Base-by-base conservation (phyloP, 2,888 invertebrate genomes). In the Hesperia comma region DNA sequence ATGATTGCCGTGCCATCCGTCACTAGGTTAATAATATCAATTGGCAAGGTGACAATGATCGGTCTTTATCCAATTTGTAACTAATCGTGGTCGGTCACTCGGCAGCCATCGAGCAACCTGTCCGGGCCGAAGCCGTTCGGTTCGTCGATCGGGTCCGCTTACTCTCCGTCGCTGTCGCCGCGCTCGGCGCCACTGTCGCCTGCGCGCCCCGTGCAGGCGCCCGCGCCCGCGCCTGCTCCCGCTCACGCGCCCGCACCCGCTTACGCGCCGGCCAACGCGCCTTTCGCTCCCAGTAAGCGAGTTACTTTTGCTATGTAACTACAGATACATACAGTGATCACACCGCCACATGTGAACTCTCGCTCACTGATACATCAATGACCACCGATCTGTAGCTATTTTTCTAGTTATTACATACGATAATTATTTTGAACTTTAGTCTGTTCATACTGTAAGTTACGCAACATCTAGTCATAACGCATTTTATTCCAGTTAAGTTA, bases 71-170 rank as follows among this genome's bases (percentile, higher is more conserved):
- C n/a, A 53, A 4, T 2, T 6, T 19, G 14, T n/a, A n/a, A 51
- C 15, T 57, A 21, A 57, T 56, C 26, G 15, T 58, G 26, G 6
- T 56, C 15, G 49, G 15, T 63, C 21, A 56, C 21, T 7, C 53
- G 10, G 21, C 83, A 94, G 93, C 91, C 93, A 19, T 90, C 91
- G 19, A 93, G 90, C 82, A 92, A 93, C 76, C 75, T 93, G 71
- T 93, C 94, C 43, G 94, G 94, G 3, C 95, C 95, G 49, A 94
- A 94, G 81, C 95, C 95, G 32, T 95, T 95, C 79, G 93, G 93
- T 49, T 94, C 94, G 33, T 94, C 94, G 8, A 82, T 94, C 64
- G 94, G 94, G 4, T 94, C 94, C 21, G 88, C 90, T 69, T 90
- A 90, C 72, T 93, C 93, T 63, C 88, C 73, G 58, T 92, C 93